Conservation (phyloP, 2,888 invertebrate species). For the Stratiomys singularior region DNA sequence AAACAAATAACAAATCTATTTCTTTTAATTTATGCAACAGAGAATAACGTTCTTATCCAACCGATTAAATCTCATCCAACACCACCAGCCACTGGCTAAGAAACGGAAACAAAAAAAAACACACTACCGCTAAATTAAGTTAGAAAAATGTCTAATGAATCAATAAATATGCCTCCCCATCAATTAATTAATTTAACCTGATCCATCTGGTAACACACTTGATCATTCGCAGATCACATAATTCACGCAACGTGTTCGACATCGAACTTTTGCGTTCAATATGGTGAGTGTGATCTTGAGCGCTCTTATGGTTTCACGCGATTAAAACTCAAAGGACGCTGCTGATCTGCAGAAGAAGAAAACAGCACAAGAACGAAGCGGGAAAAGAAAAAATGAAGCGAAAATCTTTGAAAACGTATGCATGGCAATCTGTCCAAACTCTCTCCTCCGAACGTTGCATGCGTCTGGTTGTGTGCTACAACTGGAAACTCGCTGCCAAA, state of each 20-base stretch:
- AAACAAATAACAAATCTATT: too few species aligned
- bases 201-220: slow-evolving; percentile 33
- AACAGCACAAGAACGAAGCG: not conserved
- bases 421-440: not conserved
- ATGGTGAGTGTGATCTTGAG: slow-evolving; percentile 34
- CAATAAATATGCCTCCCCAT: slow-evolving; percentile 18
- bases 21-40: too few species aligned
- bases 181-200: slow-evolving; percentile 39
- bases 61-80: not conserved
- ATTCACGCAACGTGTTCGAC: slow-evolving; percentile 24
- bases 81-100: not conserved
- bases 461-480: not conserved
- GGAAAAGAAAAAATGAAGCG: not conserved
- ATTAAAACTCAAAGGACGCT: not conserved
- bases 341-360: not conserved
- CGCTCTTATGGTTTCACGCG: slow-evolving; percentile 25
- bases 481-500: too few species aligned
- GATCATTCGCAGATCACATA: slow-evolving; percentile 29
- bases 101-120: not conserved
- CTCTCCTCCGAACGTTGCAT: not conserved
- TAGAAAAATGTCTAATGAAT: slow-evolving; percentile 14
- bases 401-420: not conserved
- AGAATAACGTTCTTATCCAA: not conserved
- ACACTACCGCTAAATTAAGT: not conserved
- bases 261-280: slow-evolving; percentile 8